Percentiles rank a stretch among this genome's conserved stretches.
These are phyloP conservation scores for Tethya wilhelma DNA, from an alignment of 37 sponge, comb jelly and placozoan species.

Conservation along the genomic window DNA sequence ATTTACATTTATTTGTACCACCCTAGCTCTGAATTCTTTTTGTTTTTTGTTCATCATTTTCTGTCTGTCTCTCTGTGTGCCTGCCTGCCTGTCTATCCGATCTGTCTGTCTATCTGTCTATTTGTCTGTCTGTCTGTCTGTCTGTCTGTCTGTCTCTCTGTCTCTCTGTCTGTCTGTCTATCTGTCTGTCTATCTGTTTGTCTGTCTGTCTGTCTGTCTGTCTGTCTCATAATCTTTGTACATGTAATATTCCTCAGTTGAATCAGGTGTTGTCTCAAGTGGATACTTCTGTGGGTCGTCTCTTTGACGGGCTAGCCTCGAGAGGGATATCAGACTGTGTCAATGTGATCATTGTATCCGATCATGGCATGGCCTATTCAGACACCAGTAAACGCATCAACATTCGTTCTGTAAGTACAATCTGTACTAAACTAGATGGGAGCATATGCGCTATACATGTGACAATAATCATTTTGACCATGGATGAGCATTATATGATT, in stretches of 20 bases:
- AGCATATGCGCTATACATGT: not conserved
- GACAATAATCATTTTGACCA: no score
- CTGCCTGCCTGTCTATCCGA: no score
- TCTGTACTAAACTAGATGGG: not conserved
- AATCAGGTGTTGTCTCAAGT: constrained; percentile 36
- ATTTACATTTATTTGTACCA: no score
- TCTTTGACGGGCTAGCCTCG: constrained; percentile 48
- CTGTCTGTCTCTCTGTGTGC: no score
- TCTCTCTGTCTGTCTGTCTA: not conserved
- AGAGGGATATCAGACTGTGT: constrained; percentile 63
- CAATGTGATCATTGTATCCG: constrained; percentile 66
- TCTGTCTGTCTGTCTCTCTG: not conserved
- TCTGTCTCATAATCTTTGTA: no score
- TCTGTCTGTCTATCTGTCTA: no score
- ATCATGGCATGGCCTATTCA: constrained; percentile 62
- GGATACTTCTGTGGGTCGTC: constrained; percentile 34
- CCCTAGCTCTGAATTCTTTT: no score
- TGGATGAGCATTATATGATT: no score
- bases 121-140: not conserved
- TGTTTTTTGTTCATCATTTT: no score
- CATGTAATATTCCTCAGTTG: constrained; percentile 64
- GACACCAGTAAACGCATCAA: not conserved
- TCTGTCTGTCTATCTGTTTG: no score
- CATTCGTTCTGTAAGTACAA: not conserved
- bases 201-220: not conserved